These are phyloP conservation scores for Tetrax tetrax DNA, from an alignment of 2,113 vertebrate genomes.

Conservation along the genomic window DNA sequence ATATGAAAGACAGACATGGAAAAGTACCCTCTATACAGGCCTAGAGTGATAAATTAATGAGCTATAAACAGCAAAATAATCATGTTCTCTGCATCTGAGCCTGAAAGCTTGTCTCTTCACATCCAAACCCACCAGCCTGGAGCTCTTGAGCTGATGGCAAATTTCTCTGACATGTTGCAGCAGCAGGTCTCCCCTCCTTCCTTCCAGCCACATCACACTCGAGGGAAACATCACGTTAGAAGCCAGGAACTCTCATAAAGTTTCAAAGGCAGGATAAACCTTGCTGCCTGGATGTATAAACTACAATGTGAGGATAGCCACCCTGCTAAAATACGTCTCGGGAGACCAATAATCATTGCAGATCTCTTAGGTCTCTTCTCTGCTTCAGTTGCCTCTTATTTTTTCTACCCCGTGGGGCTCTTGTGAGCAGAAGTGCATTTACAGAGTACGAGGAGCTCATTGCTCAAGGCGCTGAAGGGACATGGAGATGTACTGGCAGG, in stretches of 20 bases:
- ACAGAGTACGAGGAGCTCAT: neutral
- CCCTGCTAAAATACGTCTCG: neutral
- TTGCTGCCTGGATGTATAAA: neutral
- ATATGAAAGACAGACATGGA: neutral
- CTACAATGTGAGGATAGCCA: neutral
- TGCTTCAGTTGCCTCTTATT: neutral
- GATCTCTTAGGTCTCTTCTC: neutral
- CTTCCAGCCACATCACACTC: neutral
- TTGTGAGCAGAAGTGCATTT: neutral
- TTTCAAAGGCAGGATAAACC: neutral
- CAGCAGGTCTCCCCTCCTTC: neutral
- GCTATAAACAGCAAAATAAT: neutral
- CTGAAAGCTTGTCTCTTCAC: neutral
- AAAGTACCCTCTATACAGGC: neutral
- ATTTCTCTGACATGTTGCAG: neutral
- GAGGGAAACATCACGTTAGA: neutral
- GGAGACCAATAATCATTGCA: neutral
- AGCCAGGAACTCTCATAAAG: neutral
- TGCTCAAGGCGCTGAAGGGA: neutral
- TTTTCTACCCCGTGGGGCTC: fast-evolving
- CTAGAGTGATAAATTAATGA: slow-evolving; percentile 44
- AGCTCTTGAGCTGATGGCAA: neutral
- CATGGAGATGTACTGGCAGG: neutral
- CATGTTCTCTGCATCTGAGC: neutral
- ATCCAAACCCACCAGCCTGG: neutral